Base-by-base conservation (phyloP, 2,888 invertebrate genomes). In the Plebejus melissa region DNA sequence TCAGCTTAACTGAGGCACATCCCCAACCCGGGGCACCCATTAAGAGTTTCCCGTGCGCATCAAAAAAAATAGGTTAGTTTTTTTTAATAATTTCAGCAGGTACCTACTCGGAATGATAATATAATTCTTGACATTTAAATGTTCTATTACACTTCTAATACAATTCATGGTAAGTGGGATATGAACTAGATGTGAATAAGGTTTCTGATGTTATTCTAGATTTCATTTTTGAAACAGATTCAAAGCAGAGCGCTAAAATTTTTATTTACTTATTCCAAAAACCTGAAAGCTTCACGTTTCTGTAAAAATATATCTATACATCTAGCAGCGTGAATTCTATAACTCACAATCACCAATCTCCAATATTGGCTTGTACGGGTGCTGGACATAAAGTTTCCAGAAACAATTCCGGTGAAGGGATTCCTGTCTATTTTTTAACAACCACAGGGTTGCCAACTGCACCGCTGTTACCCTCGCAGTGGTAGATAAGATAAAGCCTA, bases 391-490 rank as follows among this genome's bases (percentile, higher is more conserved):
- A 72, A 50, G 4, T 54, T 72, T 72, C 54, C 72, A 50, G 50
- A 72, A 72, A 72, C 72, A 72, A 54, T 72, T 28, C 72, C 16
- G 16, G 54, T 32, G 36, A 50, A 72, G 7, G 28, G 50, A 16
- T 72, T 72, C 71, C 4, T 11, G 28, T 72, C 50, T 54, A 72
- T 72, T 72, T 72, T 72, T 72, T 72, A 71, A 32, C 72, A 4
- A 50, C 28, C 16, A 1, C 65, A 65, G 65, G 65, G 65, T 6
- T 65, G 32, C 32, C 28, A 36, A 65, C 65, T 16, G 36, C 13
- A 13, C 11, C 32, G 13, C 16, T 65, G 11, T 36, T 65, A 11
- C 32, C 65, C 36, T 16, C 65, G 65, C 28, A 13, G 16, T 13
- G 13, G 32, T 32, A 36, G 16, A 36, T 22, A 22, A 22, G 22